These are phyloP conservation scores for Channa striata DNA, from an alignment of 2,797 vertebrate genomes.

Conservation along the genomic window DNA sequence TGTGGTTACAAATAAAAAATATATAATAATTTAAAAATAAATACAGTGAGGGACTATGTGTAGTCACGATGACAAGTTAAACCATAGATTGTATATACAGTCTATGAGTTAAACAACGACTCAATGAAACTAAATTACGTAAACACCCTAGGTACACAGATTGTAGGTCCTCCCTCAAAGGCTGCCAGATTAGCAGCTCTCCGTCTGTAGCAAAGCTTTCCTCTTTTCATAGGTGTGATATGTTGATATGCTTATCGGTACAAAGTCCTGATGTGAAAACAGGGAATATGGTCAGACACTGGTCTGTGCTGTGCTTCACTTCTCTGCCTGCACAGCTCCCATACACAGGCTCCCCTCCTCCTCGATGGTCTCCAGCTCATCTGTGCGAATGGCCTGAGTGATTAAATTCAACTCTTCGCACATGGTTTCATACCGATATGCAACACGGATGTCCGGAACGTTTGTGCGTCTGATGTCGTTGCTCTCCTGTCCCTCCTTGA, in stretches of 20 bases:
- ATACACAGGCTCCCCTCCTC: conserved; percentile 84
- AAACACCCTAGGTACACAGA: conserved; percentile 47
- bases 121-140: conserved; percentile 40
- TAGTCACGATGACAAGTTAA: conserved; percentile 31
- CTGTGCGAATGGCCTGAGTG: conserved; percentile 93
- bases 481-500: conserved; percentile 91
- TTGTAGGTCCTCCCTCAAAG: conserved; percentile 46
- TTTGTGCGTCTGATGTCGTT: conserved; percentile 98
- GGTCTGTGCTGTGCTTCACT: conserved; percentile 48
- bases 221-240: conserved; percentile 51
- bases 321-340: conserved; percentile 58
- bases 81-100: not conserved
- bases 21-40: conserved; percentile 43
- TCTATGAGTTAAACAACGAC: conserved; percentile 33
- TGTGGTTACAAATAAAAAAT: conserved; percentile 21
- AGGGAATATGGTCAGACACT: conserved; percentile 30
- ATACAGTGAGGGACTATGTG: conserved; percentile 23
- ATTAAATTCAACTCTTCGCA: conserved; percentile 96
- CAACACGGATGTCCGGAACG: conserved; percentile 95
- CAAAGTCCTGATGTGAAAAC: conserved; percentile 50
- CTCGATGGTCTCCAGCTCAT: conserved; percentile 91
- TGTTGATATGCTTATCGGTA: conserved; percentile 57
- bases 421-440: conserved; percentile 94
- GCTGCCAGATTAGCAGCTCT: conserved; percentile 29
- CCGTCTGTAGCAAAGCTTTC: conserved; percentile 30